Evolutionary conservation across 2,113 vertebrate genomes (phyloP).

Genomic region (Stegastes partitus): DNA sequence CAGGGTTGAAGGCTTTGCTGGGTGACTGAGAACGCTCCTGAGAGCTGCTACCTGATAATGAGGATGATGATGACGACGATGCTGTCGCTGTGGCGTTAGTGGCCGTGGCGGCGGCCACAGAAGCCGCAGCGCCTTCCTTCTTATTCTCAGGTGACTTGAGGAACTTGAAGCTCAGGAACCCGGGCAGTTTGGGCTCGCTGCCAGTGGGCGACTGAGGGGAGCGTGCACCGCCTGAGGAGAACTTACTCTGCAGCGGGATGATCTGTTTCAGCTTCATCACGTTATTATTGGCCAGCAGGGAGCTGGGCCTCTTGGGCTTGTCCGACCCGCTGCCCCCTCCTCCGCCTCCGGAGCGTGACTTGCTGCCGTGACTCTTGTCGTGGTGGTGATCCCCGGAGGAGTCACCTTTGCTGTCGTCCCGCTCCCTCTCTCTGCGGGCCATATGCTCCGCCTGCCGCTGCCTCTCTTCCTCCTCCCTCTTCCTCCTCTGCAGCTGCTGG

Average conservation of each 20-base stretch:
- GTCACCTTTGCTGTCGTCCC: conserved; percentile 85
- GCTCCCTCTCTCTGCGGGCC: conserved; percentile 90
- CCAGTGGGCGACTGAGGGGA: conserved; percentile 91
- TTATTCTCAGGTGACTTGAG: conserved; percentile 94
- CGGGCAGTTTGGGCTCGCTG: conserved; percentile 92
- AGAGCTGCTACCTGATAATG: conserved; percentile 74
- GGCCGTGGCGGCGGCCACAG: conserved; percentile 16
- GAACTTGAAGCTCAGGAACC: conserved; percentile 97
- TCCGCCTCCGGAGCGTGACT: conserved; percentile 80
- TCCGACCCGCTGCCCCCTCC: conserved; percentile 79
- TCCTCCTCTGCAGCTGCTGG: conserved; percentile 95
- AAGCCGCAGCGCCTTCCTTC: conserved; percentile 80
- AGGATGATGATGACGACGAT: conserved; percentile 53
- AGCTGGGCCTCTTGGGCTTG: conserved; percentile 95
- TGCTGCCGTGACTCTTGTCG: conserved; percentile 88
- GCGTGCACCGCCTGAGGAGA: conserved; percentile 88
- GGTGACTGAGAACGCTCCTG: conserved; percentile 94
- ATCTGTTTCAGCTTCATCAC: conserved; percentile 98
- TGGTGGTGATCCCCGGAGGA: conserved; percentile 84
- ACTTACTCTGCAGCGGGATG: conserved; percentile 95
- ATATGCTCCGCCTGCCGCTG: conserved; percentile 94
- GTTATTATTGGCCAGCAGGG: conserved; percentile 95
- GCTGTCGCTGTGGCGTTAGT: conserved; percentile 12
- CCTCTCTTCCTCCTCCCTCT: conserved; percentile 95
- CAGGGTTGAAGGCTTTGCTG: conserved; percentile 94